phyloP scores from a whole-genome alignment of 2,113 vertebrate species.

The Sardina pilchardus region DNA sequence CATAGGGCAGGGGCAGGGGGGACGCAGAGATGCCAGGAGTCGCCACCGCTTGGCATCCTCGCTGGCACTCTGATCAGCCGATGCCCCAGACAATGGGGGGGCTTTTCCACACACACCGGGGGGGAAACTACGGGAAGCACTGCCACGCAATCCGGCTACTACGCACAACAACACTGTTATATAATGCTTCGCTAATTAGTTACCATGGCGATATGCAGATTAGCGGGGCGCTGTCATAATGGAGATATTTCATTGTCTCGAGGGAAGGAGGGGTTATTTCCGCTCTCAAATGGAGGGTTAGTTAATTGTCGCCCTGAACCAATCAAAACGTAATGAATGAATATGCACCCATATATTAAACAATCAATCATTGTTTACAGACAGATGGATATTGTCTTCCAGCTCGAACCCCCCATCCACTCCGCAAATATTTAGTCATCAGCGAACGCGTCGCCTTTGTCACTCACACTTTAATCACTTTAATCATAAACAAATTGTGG shows the following conservation, averaged over 20 bases:
- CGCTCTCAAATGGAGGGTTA: neutral
- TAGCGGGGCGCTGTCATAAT: constrained; percentile 34
- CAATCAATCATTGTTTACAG: constrained; percentile 5
- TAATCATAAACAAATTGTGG: neutral
- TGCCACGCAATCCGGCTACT: neutral
- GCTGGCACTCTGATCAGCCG: neutral
- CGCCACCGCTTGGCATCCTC: neutral
- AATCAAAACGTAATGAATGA: constrained; percentile 15
- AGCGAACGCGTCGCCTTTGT: neutral
- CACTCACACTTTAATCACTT: neutral
- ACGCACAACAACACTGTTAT: neutral
- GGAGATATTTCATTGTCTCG: constrained; percentile 23
- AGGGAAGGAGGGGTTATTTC: neutral
- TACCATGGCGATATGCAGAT: constrained; percentile 32
- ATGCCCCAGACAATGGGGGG: neutral
- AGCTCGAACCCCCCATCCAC: neutral
- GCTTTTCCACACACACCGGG: neutral
- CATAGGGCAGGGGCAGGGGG: neutral
- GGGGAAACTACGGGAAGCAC: neutral
- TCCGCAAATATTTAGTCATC: neutral
- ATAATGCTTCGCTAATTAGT: constrained; percentile 29
- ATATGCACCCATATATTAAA: neutral
- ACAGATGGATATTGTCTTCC: neutral
- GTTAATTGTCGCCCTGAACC: constrained; percentile 15
- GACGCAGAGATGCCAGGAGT: neutral